phyloP scores from a whole-genome alignment of 2,888 invertebrate genomes.

The Caradrina clavipalpis region DNA sequence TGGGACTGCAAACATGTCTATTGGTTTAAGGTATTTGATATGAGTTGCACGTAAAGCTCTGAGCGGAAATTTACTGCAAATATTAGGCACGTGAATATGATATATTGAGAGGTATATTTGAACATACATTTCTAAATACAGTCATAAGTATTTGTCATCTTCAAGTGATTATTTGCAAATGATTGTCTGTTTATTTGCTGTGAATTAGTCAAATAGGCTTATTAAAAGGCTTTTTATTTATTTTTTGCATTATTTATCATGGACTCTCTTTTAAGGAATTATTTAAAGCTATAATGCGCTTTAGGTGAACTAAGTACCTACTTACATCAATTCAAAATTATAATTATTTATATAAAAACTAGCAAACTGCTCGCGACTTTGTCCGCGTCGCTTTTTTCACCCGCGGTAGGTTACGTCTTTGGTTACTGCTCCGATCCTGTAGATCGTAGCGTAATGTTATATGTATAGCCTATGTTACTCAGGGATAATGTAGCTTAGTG shows the following conservation, averaged over 20 bases:
- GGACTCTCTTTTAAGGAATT: not conserved
- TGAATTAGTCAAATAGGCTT: not conserved
- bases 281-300: not conserved
- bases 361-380: too few species aligned
- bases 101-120: conserved; percentile 32
- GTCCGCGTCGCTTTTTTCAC: too few species aligned
- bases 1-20: conserved; percentile 16
- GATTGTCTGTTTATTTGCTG: conserved; percentile 3
- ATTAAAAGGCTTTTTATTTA: not conserved
- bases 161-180: conserved; percentile 27
- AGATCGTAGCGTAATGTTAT: too few species aligned
- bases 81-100: conserved; percentile 29
- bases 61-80: conserved; percentile 19
- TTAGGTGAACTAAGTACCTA: not conserved
- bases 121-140: conserved; percentile 25
- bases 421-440: too few species aligned
- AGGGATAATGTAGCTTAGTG: too few species aligned
- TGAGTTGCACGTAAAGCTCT: conserved; percentile 13
- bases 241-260: not conserved
- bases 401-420: too few species aligned
- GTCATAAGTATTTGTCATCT: conserved; percentile 29
- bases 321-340: not conserved
- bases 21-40: conserved; percentile 29
- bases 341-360: too few species aligned
- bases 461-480: too few species aligned